These are phyloP conservation scores for Drosophila incognita DNA, from an alignment of 2,888 invertebrate species.

Conservation along the genomic window DNA sequence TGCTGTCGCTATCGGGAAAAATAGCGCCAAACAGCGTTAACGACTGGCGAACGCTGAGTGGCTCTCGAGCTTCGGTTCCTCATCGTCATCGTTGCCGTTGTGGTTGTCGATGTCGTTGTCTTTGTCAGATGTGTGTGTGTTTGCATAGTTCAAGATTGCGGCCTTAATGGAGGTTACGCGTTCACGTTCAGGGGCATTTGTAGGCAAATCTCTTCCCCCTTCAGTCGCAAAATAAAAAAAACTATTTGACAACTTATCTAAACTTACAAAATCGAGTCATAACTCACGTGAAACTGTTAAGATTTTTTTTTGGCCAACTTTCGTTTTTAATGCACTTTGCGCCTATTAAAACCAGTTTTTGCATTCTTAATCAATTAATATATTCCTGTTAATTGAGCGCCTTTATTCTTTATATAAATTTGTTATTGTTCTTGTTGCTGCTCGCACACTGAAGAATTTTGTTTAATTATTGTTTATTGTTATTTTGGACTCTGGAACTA, in stretches of 20 bases:
- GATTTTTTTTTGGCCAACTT: conserved; percentile 42
- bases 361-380: conserved; percentile 38
- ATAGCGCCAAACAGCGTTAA: conserved; percentile 51
- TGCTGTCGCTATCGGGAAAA: conserved; percentile 44
- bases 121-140: conserved; percentile 17
- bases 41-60: conserved; percentile 18
- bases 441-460: conserved; percentile 29
- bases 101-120: neutral
- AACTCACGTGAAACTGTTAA: conserved; percentile 44
- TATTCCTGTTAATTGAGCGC: conserved; percentile 55
- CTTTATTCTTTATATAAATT: conserved; percentile 12
- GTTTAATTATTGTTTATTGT: conserved; percentile 37
- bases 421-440: conserved; percentile 14
- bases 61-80: conserved; percentile 28
- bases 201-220: conserved; percentile 44
- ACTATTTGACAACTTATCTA: neutral
- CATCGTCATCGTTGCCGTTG: conserved; percentile 8
- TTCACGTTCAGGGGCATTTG: conserved; percentile 79
- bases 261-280: neutral
- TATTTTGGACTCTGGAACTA: conserved; percentile 32
- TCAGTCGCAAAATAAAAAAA: neutral
- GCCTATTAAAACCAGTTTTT: conserved; percentile 31
- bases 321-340: conserved; percentile 39
- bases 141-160: conserved; percentile 83
- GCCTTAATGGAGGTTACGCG: conserved; percentile 84